Evolutionary conservation across 2,888 invertebrate species (phyloP), one percentile per base, ranked within the genome.

Genomic region (Anoplius nigerrimus): DNA sequence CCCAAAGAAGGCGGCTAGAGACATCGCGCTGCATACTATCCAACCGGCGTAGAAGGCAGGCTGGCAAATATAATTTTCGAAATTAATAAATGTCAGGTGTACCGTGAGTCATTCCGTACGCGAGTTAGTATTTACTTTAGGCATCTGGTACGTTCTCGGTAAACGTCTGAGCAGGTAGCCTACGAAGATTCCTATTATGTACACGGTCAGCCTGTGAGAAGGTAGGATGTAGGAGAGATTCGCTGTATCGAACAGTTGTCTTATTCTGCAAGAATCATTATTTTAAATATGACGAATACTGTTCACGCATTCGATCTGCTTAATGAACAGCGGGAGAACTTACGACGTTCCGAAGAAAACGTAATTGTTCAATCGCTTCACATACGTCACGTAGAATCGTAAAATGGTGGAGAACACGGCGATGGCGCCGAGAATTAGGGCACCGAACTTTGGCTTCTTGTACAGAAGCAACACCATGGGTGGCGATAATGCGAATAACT

Each of bases 331-430:
- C 34, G 2, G 13, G 21, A 45, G 21, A 16, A 90, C 92, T 92
- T 89, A 94, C 93, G 93, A 92, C 63, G 92, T 92, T 63, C 93
- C 93, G 86, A 92, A 94, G 86, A 92, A 93, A 16, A 93, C 91
- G 75, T 92, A 94, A 87, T 93, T 93, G 46, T 92, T 92, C 46
- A 94, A 86, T 71, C 90, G 89, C 82, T 90, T 91, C 0, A 90
- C 88, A 69, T 92, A 91, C 0, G 93, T 93, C 0, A 92, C 91
- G 78, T 92, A 91, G 84, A 91, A 93, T 70, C 93, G 89, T 18
- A 92, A 90, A 2, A 90, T 84, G 0, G 93, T 93, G 13, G 93
- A 93, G 65, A 91, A 76, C 0, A 88, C 78, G 15, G 92, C 92
- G 20, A 92, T 73, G 8, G 83, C 56, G 0, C 88, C 67, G 3